These are phyloP conservation scores for Schizotus pectinicornis DNA, from an alignment of 2,888 invertebrate species.

Conservation along the genomic window DNA sequence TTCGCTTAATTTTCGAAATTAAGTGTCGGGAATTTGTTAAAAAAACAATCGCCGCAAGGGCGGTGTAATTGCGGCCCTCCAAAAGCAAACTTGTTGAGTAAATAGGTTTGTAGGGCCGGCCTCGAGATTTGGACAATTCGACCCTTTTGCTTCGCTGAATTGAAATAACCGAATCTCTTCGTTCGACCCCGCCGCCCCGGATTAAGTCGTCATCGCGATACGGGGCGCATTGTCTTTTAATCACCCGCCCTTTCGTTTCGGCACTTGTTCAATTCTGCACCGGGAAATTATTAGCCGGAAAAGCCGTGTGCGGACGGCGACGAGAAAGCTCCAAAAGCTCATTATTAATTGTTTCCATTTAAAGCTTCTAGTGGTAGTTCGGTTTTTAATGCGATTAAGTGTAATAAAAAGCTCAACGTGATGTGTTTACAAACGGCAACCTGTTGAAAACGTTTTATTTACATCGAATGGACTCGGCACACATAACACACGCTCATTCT, in stretches of 20 bases:
- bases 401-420: constrained; percentile 43
- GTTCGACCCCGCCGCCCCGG: constrained; percentile 1
- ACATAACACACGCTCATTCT: constrained; percentile 35
- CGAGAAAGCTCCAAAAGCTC: constrained; percentile 2
- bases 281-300: neutral
- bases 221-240: too few species aligned
- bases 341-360: constrained; percentile 28
- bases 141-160: constrained; percentile 12
- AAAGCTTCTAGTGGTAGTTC: constrained; percentile 27
- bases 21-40: too few species aligned
- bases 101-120: constrained; percentile 8
- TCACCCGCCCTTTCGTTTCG: too few species aligned
- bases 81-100: constrained; percentile 13
- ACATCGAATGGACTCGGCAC: constrained; percentile 42
- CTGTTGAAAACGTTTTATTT: constrained; percentile 49
- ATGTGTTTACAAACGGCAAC: constrained; percentile 46
- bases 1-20: too few species aligned
- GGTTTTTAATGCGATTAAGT: constrained; percentile 40
- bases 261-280: neutral
- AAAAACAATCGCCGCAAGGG: too few species aligned
- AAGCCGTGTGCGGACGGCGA: neutral
- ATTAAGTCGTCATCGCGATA: too few species aligned
- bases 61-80: too few species aligned
- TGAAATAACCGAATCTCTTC: constrained; percentile 16
- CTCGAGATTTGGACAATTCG: constrained; percentile 18